A percentile compares a stretch with the other conserved stretches of the same genome.
Conservation (phyloP, 2,888 invertebrate genomes). For the Drosophila setosimentum region DNA sequence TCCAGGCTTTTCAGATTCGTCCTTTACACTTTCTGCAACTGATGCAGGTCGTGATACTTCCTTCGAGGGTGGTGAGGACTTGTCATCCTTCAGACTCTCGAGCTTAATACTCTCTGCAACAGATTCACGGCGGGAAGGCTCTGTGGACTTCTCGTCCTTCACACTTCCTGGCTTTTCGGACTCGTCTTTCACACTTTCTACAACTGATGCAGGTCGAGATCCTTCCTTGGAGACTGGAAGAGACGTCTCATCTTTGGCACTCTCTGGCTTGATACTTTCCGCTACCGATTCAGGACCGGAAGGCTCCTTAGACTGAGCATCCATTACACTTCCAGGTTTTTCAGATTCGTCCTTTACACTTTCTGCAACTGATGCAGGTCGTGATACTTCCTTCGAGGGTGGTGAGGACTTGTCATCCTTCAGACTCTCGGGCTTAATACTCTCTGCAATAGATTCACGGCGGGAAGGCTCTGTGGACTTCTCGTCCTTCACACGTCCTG, state of each 20-base stretch:
- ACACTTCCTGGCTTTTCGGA: neutral
- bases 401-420: neutral
- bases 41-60: neutral
- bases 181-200: constrained; percentile 36
- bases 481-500: neutral
- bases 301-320: neutral
- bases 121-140: neutral
- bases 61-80: neutral
- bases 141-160: neutral
- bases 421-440: neutral
- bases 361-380: neutral
- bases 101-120: neutral
- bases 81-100: neutral
- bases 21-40: neutral
- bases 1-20: neutral
- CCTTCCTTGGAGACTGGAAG: constrained; percentile 13
- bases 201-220: constrained; percentile 22
- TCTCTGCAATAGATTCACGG: neutral
- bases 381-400: neutral
- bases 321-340: neutral
- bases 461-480: neutral
- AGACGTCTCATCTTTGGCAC: neutral
- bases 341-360: neutral
- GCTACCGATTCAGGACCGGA: neutral
- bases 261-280: neutral